Conservation (phyloP, 2,797 vertebrate genomes). For the Botia almorhae region DNA sequence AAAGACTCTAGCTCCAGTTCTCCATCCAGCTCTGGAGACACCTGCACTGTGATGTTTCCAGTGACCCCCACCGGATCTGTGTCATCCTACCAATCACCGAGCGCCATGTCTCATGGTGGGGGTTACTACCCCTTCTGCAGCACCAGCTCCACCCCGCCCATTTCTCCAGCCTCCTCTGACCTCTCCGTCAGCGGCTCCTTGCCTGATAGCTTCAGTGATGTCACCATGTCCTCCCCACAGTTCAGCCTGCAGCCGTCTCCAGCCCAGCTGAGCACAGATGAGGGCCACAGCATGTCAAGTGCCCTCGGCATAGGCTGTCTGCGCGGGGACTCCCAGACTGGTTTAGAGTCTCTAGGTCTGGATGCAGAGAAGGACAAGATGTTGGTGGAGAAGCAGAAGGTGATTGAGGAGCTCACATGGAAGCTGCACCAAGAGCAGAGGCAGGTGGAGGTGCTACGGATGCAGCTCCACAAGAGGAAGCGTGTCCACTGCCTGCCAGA, state of each 20-base stretch:
- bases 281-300: slow-evolving; percentile 81
- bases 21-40: slow-evolving; percentile 83
- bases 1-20: slow-evolving; percentile 81
- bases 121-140: slow-evolving; percentile 93
- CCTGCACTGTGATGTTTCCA: slow-evolving; percentile 91
- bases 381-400: slow-evolving; percentile 98
- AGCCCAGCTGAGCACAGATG: slow-evolving; percentile 78
- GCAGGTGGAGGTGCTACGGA: slow-evolving; percentile 93
- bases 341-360: slow-evolving; percentile 59
- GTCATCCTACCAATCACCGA: slow-evolving; percentile 86
- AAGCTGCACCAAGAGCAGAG: slow-evolving; percentile 95
- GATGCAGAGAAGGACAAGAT: slow-evolving; percentile 98
- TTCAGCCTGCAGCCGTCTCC: slow-evolving; percentile 88
- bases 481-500: slow-evolving; percentile 81
- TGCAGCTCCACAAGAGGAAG: slow-evolving; percentile 94
- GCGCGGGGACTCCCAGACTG: slow-evolving; percentile 75
- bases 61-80: slow-evolving; percentile 86
- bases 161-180: slow-evolving; percentile 94
- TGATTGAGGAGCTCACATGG: slow-evolving; percentile 97
- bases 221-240: slow-evolving; percentile 88
- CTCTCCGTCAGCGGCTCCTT: slow-evolving; percentile 90
- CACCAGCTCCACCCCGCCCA: slow-evolving; percentile 93
- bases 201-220: slow-evolving; percentile 92
- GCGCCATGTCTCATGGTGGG: slow-evolving; percentile 84
- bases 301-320: slow-evolving; percentile 72